Conservation (phyloP, 2,113 vertebrate species). For the Pygoscelis adeliae region DNA sequence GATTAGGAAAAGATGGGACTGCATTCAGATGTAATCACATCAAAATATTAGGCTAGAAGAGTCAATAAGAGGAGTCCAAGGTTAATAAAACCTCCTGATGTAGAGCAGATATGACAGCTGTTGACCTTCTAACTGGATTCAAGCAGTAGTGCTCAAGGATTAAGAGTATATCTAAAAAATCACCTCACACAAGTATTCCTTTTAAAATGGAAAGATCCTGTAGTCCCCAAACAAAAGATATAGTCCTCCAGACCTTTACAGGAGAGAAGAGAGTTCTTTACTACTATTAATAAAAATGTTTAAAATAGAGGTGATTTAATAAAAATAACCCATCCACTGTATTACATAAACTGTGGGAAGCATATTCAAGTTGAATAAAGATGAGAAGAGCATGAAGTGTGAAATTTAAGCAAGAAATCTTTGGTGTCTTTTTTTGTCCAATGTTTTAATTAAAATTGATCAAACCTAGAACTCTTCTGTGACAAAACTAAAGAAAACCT, state of each 20-base stretch:
- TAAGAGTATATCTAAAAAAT: not conserved
- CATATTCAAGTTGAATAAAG: not conserved
- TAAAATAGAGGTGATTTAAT: not conserved
- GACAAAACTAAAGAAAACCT: not conserved
- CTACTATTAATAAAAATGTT: not conserved
- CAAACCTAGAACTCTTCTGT: not conserved
- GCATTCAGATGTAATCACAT: not conserved
- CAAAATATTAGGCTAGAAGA: not conserved
- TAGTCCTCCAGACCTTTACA: not conserved
- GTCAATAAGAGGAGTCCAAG: not conserved
- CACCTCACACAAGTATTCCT: not conserved
- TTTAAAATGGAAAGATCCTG: not conserved
- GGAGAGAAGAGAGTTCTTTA: not conserved
- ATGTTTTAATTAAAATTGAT: not conserved
- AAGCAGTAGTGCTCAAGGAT: not conserved
- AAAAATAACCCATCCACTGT: not conserved
- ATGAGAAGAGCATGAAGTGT: not conserved
- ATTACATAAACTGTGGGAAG: not conserved
- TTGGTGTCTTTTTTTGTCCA: not conserved
- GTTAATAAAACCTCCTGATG: not conserved
- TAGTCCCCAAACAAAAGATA: not conserved
- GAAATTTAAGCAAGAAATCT: not conserved
- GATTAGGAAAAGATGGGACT: not conserved
- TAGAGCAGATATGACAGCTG: not conserved
- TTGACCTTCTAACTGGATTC: not conserved